A percentile compares a stretch with the other conserved stretches of the same genome.
Evolutionary conservation across 2,888 invertebrate species (phyloP).

Genomic region (Chrysina gloriosa): DNA sequence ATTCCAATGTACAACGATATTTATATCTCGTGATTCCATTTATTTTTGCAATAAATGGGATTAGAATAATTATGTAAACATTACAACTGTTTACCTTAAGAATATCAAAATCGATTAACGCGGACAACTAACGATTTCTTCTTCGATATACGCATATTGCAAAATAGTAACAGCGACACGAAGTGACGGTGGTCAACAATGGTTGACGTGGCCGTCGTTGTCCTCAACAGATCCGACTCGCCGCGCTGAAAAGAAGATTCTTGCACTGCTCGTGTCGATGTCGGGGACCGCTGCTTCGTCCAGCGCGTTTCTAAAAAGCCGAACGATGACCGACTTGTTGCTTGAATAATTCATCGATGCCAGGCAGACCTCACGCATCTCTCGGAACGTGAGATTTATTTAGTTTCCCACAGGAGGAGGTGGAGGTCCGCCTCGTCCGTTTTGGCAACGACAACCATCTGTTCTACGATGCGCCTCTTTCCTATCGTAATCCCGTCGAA

Average conservation of each 20-base stretch:
- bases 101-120: too few relatives aligned
- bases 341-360: conserved; percentile 61
- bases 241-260: conserved; percentile 46
- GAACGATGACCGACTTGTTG: conserved; percentile 55
- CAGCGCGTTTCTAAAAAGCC: conserved; percentile 12
- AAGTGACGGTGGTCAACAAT: background rate
- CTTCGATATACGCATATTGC: background rate
- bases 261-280: conserved; percentile 49
- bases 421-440: conserved; percentile 49
- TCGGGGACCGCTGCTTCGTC: conserved; percentile 1
- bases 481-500: background rate
- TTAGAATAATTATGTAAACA: too few relatives aligned
- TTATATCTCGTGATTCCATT: too few relatives aligned
- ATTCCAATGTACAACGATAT: too few relatives aligned
- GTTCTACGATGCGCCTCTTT: conserved; percentile 27
- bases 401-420: conserved; percentile 56
- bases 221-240: background rate
- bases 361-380: conserved; percentile 60
- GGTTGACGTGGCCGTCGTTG: background rate
- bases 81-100: too few relatives aligned
- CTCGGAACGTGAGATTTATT: conserved; percentile 60
- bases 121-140: background rate
- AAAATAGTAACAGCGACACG: background rate
- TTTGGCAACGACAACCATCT: conserved; percentile 29
- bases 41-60: too few relatives aligned